Evolutionary conservation across 2,888 invertebrate genomes (phyloP), one percentile per base, ranked within the genome.

Genomic region (Axea sp.): DNA sequence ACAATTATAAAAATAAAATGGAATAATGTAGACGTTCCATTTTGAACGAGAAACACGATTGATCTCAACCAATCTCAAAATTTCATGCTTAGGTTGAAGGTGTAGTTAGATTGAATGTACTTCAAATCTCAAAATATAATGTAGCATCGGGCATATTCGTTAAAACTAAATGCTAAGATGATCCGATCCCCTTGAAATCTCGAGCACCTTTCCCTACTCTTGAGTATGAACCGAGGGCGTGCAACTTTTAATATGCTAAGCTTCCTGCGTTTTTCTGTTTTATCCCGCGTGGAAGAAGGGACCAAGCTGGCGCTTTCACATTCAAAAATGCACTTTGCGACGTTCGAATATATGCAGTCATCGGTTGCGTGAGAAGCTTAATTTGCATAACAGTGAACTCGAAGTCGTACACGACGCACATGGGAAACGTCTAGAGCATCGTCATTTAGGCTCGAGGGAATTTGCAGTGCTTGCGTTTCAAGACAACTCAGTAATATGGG

Each of bases 131-230:
- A 59, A 65, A 57, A 51, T 65, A 62, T 47, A 62, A 57, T 62
- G 73, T 62, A 69, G 75, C 73, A 64, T 74, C 71, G 62, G 39
- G 47, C 19, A 9, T 47, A 53, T 73, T 78, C 77, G 75, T 74
- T 69, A 67, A 69, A 80, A 77, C 76, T 77, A 80, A 80, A 76
- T 75, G 75, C 76, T 73, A 79, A 79, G 72, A 76, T 74, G 60
- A 73, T 77, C 77, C 76, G 60, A 69, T 77, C 79, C 79, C 79
- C 77, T 73, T 73, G 77, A 80, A 79, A 79, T 77, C 75, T 80
- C 75, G 39, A 77, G 71, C 71, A 77, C 73, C 75, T 72, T 76
- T 76, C 69, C 62, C 53, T 59, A 31, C 45, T 55, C 65, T 71
- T 19, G 45, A 65, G 57, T 26, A 60, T 45, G 53, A 39, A 28